A percentile compares a stretch with the other conserved stretches of the same genome.
Conservation (phyloP, 2,113 vertebrate genomes). For the Pholis gunnellus region DNA sequence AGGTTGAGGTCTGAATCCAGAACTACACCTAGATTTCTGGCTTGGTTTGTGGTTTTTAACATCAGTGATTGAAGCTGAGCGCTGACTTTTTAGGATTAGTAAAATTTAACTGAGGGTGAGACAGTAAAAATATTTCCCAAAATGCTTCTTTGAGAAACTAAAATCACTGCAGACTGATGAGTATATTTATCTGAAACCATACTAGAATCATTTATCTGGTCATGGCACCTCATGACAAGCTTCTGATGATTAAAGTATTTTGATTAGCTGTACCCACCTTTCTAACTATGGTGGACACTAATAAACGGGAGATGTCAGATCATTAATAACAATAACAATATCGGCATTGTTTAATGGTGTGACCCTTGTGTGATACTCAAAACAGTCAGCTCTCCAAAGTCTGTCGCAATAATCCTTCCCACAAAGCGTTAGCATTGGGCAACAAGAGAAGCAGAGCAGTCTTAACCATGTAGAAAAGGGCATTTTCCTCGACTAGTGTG, state of each 20-base stretch:
- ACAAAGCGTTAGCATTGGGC: slow-evolving; percentile 68
- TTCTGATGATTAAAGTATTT: background rate
- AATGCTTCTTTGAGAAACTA: too few species aligned
- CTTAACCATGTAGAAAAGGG: slow-evolving; percentile 73
- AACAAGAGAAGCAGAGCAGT: slow-evolving; percentile 65
- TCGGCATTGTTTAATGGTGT: slow-evolving; percentile 7
- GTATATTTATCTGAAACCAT: background rate
- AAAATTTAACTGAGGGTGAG: too few species aligned
- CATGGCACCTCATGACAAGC: background rate
- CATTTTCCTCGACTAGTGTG: slow-evolving; percentile 72
- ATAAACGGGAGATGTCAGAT: slow-evolving; percentile 3
- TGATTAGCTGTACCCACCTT: background rate
- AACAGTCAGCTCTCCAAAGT: slow-evolving; percentile 45
- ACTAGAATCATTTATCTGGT: background rate
- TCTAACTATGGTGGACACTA: background rate
- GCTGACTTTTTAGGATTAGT: too few species aligned
- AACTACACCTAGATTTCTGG: too few species aligned
- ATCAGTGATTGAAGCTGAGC: too few species aligned
- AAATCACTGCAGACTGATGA: background rate
- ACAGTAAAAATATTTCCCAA: too few species aligned
- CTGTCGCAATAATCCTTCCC: slow-evolving; percentile 67
- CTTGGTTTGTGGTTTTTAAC: too few species aligned
- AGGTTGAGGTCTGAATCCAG: too few species aligned
- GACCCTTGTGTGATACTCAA: slow-evolving; percentile 56
- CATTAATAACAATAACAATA: slow-evolving; percentile 25